Base-by-base conservation (phyloP, 2,888 invertebrate species). In the Latrodectus hesperus region DNA sequence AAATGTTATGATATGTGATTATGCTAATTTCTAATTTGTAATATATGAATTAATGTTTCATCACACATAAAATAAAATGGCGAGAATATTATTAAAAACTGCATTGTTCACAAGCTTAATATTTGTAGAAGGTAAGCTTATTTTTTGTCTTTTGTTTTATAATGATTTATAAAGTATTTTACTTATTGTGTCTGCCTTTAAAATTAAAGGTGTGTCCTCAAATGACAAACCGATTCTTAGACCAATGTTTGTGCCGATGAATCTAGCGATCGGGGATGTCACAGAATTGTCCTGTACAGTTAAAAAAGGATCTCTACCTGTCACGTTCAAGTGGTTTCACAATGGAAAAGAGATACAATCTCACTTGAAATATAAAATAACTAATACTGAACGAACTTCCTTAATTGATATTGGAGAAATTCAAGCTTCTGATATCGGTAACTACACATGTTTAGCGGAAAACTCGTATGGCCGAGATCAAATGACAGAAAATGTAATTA, bases 391-490 rank as follows among this genome's bases (percentile, higher is more conserved):
- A 65, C 74, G 78, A 17, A 83, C 71, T 55, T 84, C 84, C 12
- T 53, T 49, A 12, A 74, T 84, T 55, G 60, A 38, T 11, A 87
- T 87, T 9, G 83, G 72, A 26, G 52, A 79, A 53, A 76, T 89
- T 17, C 73, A 78, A 55, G 38, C 86, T 0, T 38, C n/a, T 55
- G 75, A 89, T 22, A 80, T 89, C 6, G 86, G 89, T n/a, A 89
- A 89, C 38, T 89, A 83, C n/a, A 83, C 89, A 8, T 87, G 89
- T 22, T 53, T 80, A 8, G 86, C 75, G 1, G 55, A 53, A 10
- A 87, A 84, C 64, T 68, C 12, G 16, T 82, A 49, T n/a, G 89
- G 89, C 17, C 22, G 26, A 3, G 89, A 89, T 68, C 26, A 55
- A 16, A 53, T 49, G 9, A 67, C 74, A 1, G 67, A 60, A 51